A percentile compares a stretch with the other conserved stretches of the same genome.
Conservation (phyloP, 2,797 vertebrate species). For the Champsocephalus gunnari region DNA sequence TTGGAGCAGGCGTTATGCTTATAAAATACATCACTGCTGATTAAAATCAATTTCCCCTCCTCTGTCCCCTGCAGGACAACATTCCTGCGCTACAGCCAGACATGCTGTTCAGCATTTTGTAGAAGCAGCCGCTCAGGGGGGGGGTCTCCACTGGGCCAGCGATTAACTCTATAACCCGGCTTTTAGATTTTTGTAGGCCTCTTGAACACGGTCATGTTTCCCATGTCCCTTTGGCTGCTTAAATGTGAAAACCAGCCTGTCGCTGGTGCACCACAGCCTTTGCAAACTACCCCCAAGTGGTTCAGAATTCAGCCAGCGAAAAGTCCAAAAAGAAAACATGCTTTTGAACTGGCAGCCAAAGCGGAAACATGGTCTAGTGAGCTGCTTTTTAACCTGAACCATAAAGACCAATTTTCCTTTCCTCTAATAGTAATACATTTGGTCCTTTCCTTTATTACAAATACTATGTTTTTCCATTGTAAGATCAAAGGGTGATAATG, state of each 20-base stretch:
- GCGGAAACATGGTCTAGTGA: conserved; percentile 83
- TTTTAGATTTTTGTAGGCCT: conserved; percentile 74
- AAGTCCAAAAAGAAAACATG: conserved; percentile 78
- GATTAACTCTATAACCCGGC: conserved; percentile 72
- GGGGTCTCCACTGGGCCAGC: conserved; percentile 47
- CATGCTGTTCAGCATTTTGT: conserved; percentile 53
- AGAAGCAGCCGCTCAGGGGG: conserved; percentile 55
- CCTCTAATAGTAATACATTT: conserved; percentile 80
- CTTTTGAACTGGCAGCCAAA: conserved; percentile 83
- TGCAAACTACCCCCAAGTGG: conserved; percentile 79
- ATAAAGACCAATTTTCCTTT: conserved; percentile 81
- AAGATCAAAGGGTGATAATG: conserved; percentile 80
- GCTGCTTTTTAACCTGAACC: conserved; percentile 81
- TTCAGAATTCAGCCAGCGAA: conserved; percentile 76
- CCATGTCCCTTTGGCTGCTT: conserved; percentile 66
- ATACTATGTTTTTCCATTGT: conserved; percentile 75
- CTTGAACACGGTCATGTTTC: conserved; percentile 67
- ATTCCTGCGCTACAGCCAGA: conserved; percentile 52
- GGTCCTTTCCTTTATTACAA: conserved; percentile 72
- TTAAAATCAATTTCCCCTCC: conserved; percentile 52
- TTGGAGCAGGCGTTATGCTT: conserved; percentile 56
- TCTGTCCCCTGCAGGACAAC: conserved; percentile 38
- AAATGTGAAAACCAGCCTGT: conserved; percentile 83
- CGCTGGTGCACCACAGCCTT: conserved; percentile 72
- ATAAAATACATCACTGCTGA: conserved; percentile 67